These are phyloP conservation scores for Sebastes oblongus DNA, from an alignment of 2,797 vertebrate species.

Conservation along the genomic window DNA sequence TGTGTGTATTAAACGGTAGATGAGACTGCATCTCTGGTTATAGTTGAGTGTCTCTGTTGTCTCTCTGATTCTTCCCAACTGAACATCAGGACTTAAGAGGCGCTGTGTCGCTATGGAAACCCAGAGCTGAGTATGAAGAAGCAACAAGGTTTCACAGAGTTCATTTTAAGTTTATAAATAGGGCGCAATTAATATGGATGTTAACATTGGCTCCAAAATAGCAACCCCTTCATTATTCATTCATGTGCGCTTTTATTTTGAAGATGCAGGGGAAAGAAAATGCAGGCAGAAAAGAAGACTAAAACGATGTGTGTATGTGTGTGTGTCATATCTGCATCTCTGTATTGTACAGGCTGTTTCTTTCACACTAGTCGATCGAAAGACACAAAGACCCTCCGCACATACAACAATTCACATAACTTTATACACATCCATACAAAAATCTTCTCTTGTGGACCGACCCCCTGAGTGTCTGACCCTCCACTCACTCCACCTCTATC, in stretches of 20 bases:
- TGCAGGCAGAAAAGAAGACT: not conserved
- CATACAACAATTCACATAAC: not conserved
- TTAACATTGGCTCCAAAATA: conserved; percentile 49
- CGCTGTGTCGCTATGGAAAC: conserved; percentile 76
- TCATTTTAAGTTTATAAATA: conserved; percentile 74
- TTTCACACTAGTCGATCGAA: not conserved
- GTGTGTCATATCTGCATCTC: not conserved
- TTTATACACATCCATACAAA: not conserved
- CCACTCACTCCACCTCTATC: conserved; percentile 4
- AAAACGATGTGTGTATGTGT: not conserved
- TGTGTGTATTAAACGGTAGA: not conserved
- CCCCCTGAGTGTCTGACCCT: conserved; percentile 23
- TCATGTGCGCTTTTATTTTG: conserved; percentile 35
- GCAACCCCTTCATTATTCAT: conserved; percentile 40
- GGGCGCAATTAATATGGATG: conserved; percentile 61
- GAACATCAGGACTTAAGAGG: conserved; percentile 37
- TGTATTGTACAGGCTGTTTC: not conserved
- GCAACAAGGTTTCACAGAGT: conserved; percentile 56
- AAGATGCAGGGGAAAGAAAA: conserved; percentile 22
- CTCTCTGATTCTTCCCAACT: conserved; percentile 25
- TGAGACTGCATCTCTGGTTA: conserved; percentile 2
- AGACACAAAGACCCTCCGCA: not conserved
- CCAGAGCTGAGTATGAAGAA: conserved; percentile 39
- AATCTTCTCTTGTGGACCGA: not conserved
- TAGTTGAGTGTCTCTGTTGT: conserved; percentile 16